Conservation (phyloP, 1,140 invertebrate genomes). For the Drosophila kanapiae region DNA sequence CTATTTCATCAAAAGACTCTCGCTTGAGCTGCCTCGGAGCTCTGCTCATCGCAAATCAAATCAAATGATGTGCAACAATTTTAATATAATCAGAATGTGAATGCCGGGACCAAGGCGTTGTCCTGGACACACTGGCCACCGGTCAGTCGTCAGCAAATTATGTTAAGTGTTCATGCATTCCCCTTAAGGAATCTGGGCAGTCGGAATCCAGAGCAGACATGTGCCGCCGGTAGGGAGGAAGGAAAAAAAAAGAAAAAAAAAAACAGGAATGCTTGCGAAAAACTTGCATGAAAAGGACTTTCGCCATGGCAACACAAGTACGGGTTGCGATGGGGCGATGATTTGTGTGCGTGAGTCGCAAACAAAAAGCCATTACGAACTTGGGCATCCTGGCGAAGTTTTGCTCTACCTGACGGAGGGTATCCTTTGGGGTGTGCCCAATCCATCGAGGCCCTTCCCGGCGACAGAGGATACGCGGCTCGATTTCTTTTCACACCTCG, state of each 20-base stretch:
- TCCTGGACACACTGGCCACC: constrained; percentile 71
- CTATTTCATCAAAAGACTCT: constrained; percentile 6
- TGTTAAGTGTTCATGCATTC: constrained; percentile 48
- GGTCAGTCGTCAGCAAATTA: constrained; percentile 34
- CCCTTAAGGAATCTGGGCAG: neutral
- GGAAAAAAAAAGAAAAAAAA: constrained; percentile 10
- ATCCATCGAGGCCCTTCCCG: too few relatives aligned
- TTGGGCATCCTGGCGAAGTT: constrained; percentile 36
- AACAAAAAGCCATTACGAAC: constrained; percentile 76
- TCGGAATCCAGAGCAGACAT: constrained; percentile 7
- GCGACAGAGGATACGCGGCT: neutral
- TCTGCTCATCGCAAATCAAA: constrained; percentile 39
- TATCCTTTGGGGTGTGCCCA: constrained; percentile 8
- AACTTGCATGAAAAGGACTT: constrained; percentile 55
- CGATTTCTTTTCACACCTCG: constrained; percentile 55
- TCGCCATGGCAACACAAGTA: constrained; percentile 46
- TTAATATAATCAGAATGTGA: constrained; percentile 61
- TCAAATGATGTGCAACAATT: constrained; percentile 75
- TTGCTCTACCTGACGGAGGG: constrained; percentile 22
- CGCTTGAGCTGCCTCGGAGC: neutral
- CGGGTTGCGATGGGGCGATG: constrained; percentile 33
- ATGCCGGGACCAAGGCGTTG: constrained; percentile 23
- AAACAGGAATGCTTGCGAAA: constrained; percentile 35
- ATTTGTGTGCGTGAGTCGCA: constrained; percentile 49
- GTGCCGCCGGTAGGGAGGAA: neutral